Evolutionary conservation across 1,140 invertebrate genomes (phyloP).

Genomic region (Nymphalis io): DNA sequence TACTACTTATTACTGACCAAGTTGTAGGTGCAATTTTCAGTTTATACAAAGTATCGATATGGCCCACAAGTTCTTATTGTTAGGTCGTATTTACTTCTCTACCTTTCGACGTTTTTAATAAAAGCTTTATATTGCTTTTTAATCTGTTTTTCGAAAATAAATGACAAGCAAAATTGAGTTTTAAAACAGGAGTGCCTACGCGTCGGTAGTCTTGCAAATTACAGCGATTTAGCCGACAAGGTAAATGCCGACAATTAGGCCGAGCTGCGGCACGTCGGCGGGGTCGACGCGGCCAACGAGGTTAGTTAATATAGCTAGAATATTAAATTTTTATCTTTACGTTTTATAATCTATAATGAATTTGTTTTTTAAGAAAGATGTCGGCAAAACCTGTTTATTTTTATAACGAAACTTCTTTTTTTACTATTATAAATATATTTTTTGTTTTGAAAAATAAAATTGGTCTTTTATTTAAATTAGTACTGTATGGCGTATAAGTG

Average conservation of each 20-base stretch:
- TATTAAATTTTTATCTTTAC: conserved; percentile 20
- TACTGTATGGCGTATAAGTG: too few relatives aligned
- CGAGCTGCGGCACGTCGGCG: background rate
- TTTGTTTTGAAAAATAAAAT: too few relatives aligned
- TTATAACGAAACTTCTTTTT: too few relatives aligned
- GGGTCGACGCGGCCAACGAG: conserved; percentile 7
- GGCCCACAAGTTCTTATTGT: too few relatives aligned
- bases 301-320: conserved; percentile 11
- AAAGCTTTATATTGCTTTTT: too few relatives aligned
- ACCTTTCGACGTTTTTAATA: too few relatives aligned
- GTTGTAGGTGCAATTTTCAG: too few relatives aligned
- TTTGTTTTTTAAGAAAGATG: background rate
- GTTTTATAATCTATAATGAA: conserved; percentile 5
- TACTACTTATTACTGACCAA: too few relatives aligned
- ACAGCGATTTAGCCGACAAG: conserved; percentile 17
- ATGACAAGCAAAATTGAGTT: background rate
- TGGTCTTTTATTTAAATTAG: too few relatives aligned
- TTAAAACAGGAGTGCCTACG: background rate
- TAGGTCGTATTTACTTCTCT: too few relatives aligned
- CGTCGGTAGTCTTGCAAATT: conserved; percentile 17
- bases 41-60: too few relatives aligned
- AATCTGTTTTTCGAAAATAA: background rate
- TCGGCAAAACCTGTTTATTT: background rate
- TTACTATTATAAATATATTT: too few relatives aligned
- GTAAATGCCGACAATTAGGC: conserved; percentile 26